A percentile compares a stretch with the other conserved stretches of the same genome.
Evolutionary conservation across 2,888 invertebrate genomes (phyloP).

Genomic region (Asteroscopus sphinx): DNA sequence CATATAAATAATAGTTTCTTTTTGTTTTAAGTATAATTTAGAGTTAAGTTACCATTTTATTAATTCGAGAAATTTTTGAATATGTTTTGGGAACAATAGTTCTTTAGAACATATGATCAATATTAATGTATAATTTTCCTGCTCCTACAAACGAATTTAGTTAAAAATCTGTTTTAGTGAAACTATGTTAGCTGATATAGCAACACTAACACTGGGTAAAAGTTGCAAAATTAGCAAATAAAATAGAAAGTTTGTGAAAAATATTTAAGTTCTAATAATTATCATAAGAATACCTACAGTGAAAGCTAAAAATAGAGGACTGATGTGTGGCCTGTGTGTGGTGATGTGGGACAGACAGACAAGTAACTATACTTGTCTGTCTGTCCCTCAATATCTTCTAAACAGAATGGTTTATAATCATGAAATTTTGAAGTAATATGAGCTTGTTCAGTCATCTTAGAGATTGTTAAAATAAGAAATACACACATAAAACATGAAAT

Average conservation of each 20-base stretch:
- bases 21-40: too few relatives aligned
- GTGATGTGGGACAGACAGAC: too few relatives aligned
- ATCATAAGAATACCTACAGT: slow-evolving; percentile 1
- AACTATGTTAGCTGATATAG: too few relatives aligned
- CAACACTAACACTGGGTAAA: neutral
- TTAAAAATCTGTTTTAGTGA: too few relatives aligned
- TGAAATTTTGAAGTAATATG: neutral
- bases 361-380: neutral
- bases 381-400: slow-evolving; percentile 4
- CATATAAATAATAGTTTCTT: too few relatives aligned
- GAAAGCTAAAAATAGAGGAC: slow-evolving; percentile 14
- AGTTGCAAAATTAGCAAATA: neutral
- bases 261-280: neutral
- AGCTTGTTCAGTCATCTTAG: slow-evolving; percentile 1
- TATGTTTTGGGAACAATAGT: too few relatives aligned
- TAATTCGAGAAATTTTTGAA: too few relatives aligned
- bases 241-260: slow-evolving; percentile 2
- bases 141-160: too few relatives aligned
- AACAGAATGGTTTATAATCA: neutral
- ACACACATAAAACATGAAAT: slow-evolving; percentile 13
- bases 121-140: too few relatives aligned
- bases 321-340: neutral
- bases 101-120: too few relatives aligned
- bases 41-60: too few relatives aligned
- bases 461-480: slow-evolving; percentile 7